Percentiles rank a stretch among this genome's conserved stretches.
These are phyloP conservation scores for Cnemophilus loriae DNA, from an alignment of 2,113 vertebrate species.

Conservation along the genomic window DNA sequence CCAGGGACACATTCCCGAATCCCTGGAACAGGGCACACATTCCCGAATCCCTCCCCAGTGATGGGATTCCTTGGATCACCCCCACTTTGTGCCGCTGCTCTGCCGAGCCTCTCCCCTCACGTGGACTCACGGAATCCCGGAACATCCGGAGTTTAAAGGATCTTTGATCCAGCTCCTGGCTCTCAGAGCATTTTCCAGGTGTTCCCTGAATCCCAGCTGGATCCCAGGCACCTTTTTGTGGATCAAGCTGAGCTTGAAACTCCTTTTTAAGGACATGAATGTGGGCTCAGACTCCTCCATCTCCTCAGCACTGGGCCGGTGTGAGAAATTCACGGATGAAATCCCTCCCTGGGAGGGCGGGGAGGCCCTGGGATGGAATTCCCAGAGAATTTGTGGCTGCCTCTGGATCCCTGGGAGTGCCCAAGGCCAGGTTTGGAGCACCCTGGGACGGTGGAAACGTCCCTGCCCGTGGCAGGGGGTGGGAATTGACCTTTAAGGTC, in stretches of 20 bases:
- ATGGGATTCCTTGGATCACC: background rate
- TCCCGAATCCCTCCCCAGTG: fast-evolving
- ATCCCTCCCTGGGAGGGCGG: background rate
- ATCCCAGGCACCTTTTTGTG: background rate
- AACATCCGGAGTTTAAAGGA: background rate
- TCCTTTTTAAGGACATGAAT: background rate
- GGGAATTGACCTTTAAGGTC: background rate
- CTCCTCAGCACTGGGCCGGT: too few relatives aligned
- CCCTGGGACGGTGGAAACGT: background rate
- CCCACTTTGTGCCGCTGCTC: background rate
- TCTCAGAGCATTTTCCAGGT: background rate
- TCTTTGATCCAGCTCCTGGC: background rate
- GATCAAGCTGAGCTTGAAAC: background rate
- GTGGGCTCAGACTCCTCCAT: fast-evolving
- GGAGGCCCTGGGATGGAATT: background rate
- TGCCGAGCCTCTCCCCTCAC: background rate
- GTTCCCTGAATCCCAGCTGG: background rate
- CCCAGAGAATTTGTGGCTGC: background rate
- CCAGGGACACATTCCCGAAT: too few relatives aligned
- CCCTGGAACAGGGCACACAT: background rate
- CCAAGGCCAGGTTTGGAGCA: background rate
- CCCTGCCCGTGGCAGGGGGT: background rate
- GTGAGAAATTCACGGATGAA: background rate
- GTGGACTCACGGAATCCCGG: background rate
- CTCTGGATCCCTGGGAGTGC: too few relatives aligned